Evolutionary conservation across 2,113 vertebrate species (phyloP), one percentile per base, ranked within the genome.

Genomic region (Amphiprion ocellaris): DNA sequence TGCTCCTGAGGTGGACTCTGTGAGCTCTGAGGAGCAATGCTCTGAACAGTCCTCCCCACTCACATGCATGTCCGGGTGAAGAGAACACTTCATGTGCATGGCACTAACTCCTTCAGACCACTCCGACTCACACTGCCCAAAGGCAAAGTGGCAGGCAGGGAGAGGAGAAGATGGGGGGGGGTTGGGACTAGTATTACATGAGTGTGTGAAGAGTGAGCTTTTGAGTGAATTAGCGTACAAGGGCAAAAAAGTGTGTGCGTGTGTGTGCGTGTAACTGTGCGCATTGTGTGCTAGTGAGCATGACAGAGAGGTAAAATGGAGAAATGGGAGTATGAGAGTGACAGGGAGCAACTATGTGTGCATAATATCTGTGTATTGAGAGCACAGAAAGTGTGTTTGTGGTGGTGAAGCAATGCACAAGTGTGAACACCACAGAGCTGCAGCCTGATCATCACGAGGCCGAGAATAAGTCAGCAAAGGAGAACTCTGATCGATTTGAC

Each of bases 71-170:
- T 81, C 77, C 33, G 72, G 76, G 53, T 80, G 78, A 85, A 85
- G 89, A 84, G 83, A 92, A 86, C 84, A 77, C 90, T 90, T 94
- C 87, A 89, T 86, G 88, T 80, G 88, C 87, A 77, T 71, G 82
- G 74, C 60, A 69, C 90, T 93, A 94, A 93, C 90, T 89, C 85
- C 86, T 94, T 94, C 87, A 90, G 93, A 92, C 82, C 89, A 88
- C 87, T 90, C 64, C n/a, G 49, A 73, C 85, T 92, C 88, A 75
- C n/a, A 28, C 78, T 86, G 90, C 93, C 92, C 88, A 80, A 79
- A 90, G 93, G 92, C 91, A 87, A 90, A 91, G 92, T 90, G 91
- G 86, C 89, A 86, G 82, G 82, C 81, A 79, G 72, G 53, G 71
- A 72, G 72, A 64, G 69, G 39, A 54, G 28, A 24, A 44, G 74